Evolutionary conservation across 1,140 invertebrate genomes (phyloP), one percentile per base, ranked within the genome.

Genomic region (Chrysoperla carnea): DNA sequence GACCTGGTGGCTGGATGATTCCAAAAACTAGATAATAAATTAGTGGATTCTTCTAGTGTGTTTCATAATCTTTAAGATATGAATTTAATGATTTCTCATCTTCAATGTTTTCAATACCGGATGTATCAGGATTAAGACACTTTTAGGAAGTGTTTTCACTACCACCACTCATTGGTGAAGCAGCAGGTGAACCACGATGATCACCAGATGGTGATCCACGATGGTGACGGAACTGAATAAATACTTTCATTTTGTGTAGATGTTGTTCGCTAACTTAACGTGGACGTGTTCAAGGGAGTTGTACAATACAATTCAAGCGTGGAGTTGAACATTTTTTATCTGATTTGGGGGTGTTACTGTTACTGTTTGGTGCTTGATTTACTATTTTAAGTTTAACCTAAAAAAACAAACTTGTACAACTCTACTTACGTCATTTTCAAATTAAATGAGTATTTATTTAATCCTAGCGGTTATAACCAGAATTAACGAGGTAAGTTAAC

Each of bases 21-120:
- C 68, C 70, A 74, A 50, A 73, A 73, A 3, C 65, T 64, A 51
- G 67, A 72, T 17, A 59, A 42, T 36, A 56, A 42, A 46, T 58
- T 56, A 15, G 47, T 47, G 5, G 50, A 37, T 36, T 46, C 45
- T 36, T 62, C 55, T 1, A 50, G 46, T 2, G 36, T 31, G 44
- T 46, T 39, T 52, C 50, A 43, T 53, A 49, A 29, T 57, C 50
- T 51, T 59, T 60, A 40, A 69, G 56, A 46, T 66, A 60, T 27
- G 63, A 50, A 6, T 59, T 52, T 36, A 69, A 48, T 29, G 57
- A 56, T 23, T 65, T 52, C 37, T 66, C 60, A 47, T 69, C 63
- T 1, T 52, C 56, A n/a, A 67, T 62, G n/a, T 56, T 52, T 37
- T 64, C 62, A 11, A 64, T 52, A 5, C 50, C 51, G 8, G 55